Percentiles rank a stretch among this genome's conserved stretches.
Conservation (phyloP, 2,797 vertebrate species). For the Bufotes viridis region DNA sequence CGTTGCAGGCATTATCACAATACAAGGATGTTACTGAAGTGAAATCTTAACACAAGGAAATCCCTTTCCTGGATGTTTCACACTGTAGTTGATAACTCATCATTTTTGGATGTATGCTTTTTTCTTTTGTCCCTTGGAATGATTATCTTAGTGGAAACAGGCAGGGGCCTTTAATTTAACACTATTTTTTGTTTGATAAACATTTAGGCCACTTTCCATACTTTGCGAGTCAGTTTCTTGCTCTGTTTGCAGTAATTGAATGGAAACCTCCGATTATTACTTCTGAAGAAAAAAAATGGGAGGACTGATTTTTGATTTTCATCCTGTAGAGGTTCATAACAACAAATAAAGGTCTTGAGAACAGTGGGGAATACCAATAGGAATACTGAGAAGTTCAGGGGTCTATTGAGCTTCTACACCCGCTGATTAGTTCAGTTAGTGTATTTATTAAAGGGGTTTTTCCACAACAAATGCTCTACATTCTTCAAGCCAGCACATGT, state of each 20-base stretch:
- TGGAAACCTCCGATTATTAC: too few species aligned
- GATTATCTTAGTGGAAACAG: background rate
- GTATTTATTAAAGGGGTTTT: too few species aligned
- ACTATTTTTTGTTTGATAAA: background rate
- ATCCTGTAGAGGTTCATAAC: too few species aligned
- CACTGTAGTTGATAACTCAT: background rate
- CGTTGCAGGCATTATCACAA: background rate
- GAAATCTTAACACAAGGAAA: slow-evolving; percentile 15
- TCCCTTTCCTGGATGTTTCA: slow-evolving; percentile 13
- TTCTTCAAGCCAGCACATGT: too few species aligned
- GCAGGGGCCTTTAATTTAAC: background rate
- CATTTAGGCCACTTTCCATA: too few species aligned
- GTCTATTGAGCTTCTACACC: too few species aligned
- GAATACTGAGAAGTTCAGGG: background rate
- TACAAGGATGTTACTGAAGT: background rate
- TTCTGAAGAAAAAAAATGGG: too few species aligned
- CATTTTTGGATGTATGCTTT: background rate
- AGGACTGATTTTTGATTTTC: too few species aligned
- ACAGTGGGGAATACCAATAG: background rate
- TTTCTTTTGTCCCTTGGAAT: background rate
- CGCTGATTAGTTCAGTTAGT: too few species aligned
- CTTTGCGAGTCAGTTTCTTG: too few species aligned
- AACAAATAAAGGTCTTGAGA: background rate
- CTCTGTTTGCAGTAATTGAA: too few species aligned
- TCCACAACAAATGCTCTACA: too few species aligned